Evolutionary conservation across 2,113 vertebrate species (phyloP).

Genomic region (Caracal caracal): DNA sequence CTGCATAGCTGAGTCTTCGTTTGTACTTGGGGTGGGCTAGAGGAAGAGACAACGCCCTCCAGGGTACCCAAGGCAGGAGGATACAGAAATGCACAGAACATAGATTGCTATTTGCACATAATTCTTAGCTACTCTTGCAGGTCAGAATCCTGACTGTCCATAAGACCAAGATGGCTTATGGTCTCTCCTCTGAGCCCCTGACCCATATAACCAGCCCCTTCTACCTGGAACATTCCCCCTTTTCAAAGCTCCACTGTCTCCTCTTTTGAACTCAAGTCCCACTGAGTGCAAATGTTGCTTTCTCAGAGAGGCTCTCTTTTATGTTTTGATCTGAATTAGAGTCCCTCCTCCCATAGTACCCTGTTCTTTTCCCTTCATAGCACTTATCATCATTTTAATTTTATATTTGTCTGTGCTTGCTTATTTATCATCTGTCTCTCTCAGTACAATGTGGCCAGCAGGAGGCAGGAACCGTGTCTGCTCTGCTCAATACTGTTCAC

Average conservation of each 20-base stretch:
- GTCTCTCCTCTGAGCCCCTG: not conserved
- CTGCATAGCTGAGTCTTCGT: not conserved
- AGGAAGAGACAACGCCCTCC: not conserved
- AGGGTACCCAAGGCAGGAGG: not conserved
- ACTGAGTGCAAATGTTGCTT: not conserved
- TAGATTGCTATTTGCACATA: not conserved
- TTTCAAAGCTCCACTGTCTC: not conserved
- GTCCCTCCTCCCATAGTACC: too few species aligned
- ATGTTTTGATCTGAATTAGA: not conserved
- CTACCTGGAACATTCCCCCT: not conserved
- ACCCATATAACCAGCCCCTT: not conserved
- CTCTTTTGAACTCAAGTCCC: not conserved
- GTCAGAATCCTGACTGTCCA: not conserved
- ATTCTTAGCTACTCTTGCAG: not conserved
- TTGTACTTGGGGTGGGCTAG: not conserved
- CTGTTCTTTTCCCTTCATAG: not conserved
- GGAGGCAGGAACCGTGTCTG: not conserved
- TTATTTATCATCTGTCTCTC: not conserved
- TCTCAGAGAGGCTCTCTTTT: not conserved
- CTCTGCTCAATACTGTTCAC: not conserved
- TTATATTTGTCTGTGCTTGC: not conserved
- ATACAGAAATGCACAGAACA: not conserved
- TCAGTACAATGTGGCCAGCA: not conserved
- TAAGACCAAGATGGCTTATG: too few species aligned
- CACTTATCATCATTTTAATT: not conserved